A percentile compares a stretch with the other conserved stretches of the same genome.
phyloP scores from a whole-genome alignment of 30 jellyfish, hydroid and myxozoan species.

The Cassiopea andromeda region DNA sequence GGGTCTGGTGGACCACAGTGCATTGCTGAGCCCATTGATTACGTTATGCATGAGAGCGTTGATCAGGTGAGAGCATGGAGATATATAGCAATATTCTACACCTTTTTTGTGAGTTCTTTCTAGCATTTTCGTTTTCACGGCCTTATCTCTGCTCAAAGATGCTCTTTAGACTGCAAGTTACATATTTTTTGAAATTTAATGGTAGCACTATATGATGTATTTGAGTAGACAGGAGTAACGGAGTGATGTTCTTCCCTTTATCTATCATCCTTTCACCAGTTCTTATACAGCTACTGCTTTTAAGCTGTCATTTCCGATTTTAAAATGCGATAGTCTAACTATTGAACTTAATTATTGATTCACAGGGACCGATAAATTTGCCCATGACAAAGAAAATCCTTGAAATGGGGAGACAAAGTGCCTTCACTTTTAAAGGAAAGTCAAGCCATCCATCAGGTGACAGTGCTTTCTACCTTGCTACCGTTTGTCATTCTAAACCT shows the following conservation, averaged over 20 bases:
- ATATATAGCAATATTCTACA: no score
- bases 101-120: no score
- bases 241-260: no score
- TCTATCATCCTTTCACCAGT: no score
- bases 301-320: background rate
- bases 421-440: constrained; percentile 12
- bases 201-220: no score
- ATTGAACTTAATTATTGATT: background rate
- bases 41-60: background rate
- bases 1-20: background rate
- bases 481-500: background rate
- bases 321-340: background rate
- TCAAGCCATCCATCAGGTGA: constrained; percentile 55
- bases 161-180: no score
- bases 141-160: no score
- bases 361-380: background rate
- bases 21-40: background rate
- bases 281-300: no score
- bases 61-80: background rate
- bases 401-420: constrained; percentile 24
- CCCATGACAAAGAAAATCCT: constrained; percentile 23
- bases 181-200: no score
- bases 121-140: no score
- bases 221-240: no score
- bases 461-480: background rate